Percentiles rank a stretch among this genome's conserved stretches.
Evolutionary conservation across 2,888 invertebrate species (phyloP).

Genomic region (Horisme vitalbata): DNA sequence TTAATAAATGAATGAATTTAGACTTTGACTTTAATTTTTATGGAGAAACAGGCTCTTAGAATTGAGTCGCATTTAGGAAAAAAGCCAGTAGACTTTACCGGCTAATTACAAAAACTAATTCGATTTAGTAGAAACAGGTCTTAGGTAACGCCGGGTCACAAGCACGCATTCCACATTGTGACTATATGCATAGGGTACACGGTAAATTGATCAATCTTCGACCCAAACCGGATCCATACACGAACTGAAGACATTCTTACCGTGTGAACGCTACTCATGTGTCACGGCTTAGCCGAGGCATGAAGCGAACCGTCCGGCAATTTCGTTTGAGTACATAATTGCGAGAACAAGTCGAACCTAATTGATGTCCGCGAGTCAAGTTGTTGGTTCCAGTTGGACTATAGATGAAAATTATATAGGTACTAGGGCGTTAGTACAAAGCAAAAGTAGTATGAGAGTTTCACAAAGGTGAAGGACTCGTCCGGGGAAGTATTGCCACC

Average conservation of each 20-base stretch:
- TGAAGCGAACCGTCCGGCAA: slow-evolving; percentile 77
- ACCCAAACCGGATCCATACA: slow-evolving; percentile 30
- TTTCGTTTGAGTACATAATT: slow-evolving; percentile 80
- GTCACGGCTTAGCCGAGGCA: slow-evolving; percentile 63
- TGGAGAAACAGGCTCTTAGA: too few species aligned
- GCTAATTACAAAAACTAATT: too few species aligned
- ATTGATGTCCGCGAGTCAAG: slow-evolving; percentile 71
- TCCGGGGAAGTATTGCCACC: too few species aligned
- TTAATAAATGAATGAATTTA: too few species aligned
- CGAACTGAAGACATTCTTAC: slow-evolving; percentile 34
- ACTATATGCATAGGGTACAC: slow-evolving; percentile 3
- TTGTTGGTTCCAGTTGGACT: slow-evolving; percentile 48
- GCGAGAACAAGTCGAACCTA: slow-evolving; percentile 77
- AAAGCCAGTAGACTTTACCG: too few species aligned
- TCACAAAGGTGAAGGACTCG: too few species aligned
- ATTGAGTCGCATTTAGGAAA: too few species aligned
- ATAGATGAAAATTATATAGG: slow-evolving; percentile 4
- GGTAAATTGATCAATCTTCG: slow-evolving; percentile 19
- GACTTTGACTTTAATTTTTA: too few species aligned
- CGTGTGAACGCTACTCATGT: slow-evolving; percentile 63
- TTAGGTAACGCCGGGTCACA: not conserved
- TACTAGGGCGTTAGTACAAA: too few species aligned
- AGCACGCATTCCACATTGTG: not conserved
- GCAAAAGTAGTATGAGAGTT: too few species aligned
- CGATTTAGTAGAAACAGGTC: too few species aligned